Base-by-base conservation (phyloP, 2,113 vertebrate species). In the Channa maculata region DNA sequence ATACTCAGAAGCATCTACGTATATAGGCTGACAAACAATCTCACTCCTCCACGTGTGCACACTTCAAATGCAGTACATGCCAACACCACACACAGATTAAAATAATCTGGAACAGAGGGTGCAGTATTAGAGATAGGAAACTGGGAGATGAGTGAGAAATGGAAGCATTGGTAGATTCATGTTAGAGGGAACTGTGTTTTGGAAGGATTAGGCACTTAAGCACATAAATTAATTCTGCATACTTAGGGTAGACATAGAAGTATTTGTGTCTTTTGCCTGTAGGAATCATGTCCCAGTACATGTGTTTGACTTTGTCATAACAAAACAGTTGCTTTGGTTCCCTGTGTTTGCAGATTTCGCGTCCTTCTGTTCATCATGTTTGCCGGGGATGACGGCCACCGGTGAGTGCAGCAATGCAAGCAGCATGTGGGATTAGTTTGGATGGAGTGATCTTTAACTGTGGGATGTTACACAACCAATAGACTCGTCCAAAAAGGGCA, bases 61-160 rank as follows among this genome's bases (percentile, higher is more conserved):
- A 13, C 66, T 50, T 24, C 41, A 79, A 63, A 59, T 11, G 24
- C 24, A 24, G 24, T 24, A 24, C 24, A 24, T 24, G 24, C 45
- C 50, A 61, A 59, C 71, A 39, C 53, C 51, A 75, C 12, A 4
- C 33, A 48, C 49, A 75, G 86, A 88, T 91, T 88, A 86, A 75
- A 73, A 55, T 84, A 88, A 91, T 90, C 85, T 74, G 79, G 67
- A 86, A 52, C 72, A 76, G 67, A 79, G 79, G 39, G 59, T 49
- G 39, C 41, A 10, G 69, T 41, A 63, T 49, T 41, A 49, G 63
- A 83, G 83, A 83, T 63, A 61, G 65, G 67, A 60, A 75, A 53
- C 55, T 63, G 45, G 55, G 8, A 39, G n/a, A 24, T 24, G 24
- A 33, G 10, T 71, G 14, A 24, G 34, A 43, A 39, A 54, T 9